Base-by-base conservation (phyloP, 2,888 invertebrate genomes). In the Tinea trinotella region DNA sequence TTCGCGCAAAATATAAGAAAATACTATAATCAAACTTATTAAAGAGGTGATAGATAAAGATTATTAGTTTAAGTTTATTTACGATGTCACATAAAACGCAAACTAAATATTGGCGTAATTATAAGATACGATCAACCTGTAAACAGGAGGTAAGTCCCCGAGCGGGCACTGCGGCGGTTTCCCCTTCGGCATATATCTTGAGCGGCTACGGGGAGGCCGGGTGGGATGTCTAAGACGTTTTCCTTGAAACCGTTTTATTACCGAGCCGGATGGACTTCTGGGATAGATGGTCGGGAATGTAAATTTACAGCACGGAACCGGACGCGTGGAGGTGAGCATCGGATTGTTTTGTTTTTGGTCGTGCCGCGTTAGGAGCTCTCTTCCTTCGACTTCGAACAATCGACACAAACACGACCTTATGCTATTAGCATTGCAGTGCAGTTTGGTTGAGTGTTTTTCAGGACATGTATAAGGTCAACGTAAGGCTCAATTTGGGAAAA, bases 91-190 rank as follows among this genome's bases (percentile, higher is more conserved):
- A 71, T 74, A 74, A 74, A 76, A 75, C 74, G 70, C 69, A 70
- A 72, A 70, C 73, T 81, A 84, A 85, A 85, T 82, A 84, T 83
- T 83, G 81, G 78, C 82, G 80, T 79, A 82, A 85, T 84, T 84
- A 84, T 64, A 64, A 75, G 84, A 85, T 85, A 84, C 63, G 76
- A 84, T 85, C 85, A 70, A 62, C 71, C 71, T 72, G 78, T 77
- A 78, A 79, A 79, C 82, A 78, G 50, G 18, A 22, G 35, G 34
- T 15, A 34, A 44, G 22, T 34, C 54, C 55, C 48, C 19, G 22
- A 40, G 52, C 66, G 69, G 67, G 68, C 65, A 68, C 68, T 67
- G 70, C 72, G 69, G 70, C 67, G 44, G 68, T 66, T 67, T 73
- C 70, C 74, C 82, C 80, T 76, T 74, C 67, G 77, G 77, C 75